A percentile compares a stretch with the other conserved stretches of the same genome.
Conservation (phyloP, 2,797 vertebrate species). For the Molossus molossus region DNA sequence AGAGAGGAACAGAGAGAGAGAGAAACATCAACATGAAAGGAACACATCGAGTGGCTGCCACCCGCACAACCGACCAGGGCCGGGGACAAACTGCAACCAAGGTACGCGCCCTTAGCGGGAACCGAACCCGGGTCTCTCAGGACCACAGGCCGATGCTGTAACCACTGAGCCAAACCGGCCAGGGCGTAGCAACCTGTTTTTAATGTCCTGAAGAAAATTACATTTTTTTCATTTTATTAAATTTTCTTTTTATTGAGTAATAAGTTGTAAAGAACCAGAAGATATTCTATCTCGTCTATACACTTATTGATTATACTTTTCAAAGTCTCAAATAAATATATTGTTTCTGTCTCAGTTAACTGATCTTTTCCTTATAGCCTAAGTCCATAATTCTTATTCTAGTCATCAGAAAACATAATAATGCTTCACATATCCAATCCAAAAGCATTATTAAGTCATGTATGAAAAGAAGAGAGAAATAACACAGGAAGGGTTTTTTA, state of each 20-base stretch:
- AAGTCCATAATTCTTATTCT: not conserved
- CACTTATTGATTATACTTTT: slow-evolving; percentile 10
- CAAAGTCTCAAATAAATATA: not conserved
- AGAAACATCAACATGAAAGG: no score
- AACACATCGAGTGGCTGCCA: no score
- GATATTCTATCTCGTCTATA: not conserved
- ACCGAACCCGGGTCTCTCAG: no score
- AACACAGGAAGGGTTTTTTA: not conserved
- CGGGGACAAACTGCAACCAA: no score
- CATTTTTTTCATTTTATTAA: slow-evolving; percentile 11
- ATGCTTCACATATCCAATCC: not conserved
- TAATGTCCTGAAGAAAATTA: slow-evolving; percentile 1
- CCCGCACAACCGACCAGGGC: no score
- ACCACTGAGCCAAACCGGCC: no score
- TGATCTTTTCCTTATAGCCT: not conserved
- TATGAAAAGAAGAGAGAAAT: slow-evolving; percentile 27
- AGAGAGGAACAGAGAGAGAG: no score
- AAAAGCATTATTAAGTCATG: not conserved
- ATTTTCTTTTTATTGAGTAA: slow-evolving; percentile 10
- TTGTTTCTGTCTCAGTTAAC: not conserved
- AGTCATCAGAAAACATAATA: not conserved
- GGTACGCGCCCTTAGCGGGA: no score
- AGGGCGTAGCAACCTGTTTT: not conserved
- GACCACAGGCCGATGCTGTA: no score
- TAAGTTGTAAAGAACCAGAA: not conserved